Evolutionary conservation across 1,140 invertebrate genomes (phyloP).

Genomic region (Zaprionus kolodkinae): DNA sequence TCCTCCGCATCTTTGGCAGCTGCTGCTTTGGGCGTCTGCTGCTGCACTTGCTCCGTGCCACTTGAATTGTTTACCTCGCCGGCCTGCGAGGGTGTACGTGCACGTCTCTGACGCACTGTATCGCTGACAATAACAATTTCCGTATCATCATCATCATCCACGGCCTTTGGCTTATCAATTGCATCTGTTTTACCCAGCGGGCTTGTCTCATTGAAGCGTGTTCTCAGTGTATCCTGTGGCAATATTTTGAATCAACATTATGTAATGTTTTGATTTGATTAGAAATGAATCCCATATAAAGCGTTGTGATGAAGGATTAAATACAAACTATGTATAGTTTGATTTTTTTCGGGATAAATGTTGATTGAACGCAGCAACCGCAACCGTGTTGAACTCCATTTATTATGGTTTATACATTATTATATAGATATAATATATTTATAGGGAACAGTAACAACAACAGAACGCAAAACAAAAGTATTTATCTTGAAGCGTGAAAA

Average conservation of each 20-base stretch:
- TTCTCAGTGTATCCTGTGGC: conserved; percentile 71
- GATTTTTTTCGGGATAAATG: conserved; percentile 44
- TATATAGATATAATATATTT: background rate
- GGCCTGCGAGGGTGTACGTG: conserved; percentile 71
- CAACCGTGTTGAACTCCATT: conserved; percentile 67
- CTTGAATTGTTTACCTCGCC: conserved; percentile 49
- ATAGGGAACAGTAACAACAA: conserved; percentile 19
- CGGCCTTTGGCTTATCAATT: conserved; percentile 16
- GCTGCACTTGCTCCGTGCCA: conserved; percentile 10
- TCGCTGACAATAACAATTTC: conserved; percentile 84
- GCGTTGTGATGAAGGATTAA: conserved; percentile 48
- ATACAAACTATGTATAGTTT: conserved; percentile 19
- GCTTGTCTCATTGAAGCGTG: conserved; percentile 64
- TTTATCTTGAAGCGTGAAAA: conserved; percentile 75
- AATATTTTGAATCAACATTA: conserved; percentile 24
- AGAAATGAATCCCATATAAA: conserved; percentile 42
- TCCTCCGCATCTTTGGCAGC: conserved; percentile 18
- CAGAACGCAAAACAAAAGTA: conserved; percentile 35
- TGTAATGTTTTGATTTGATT: conserved; percentile 33
- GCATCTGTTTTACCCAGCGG: conserved; percentile 41
- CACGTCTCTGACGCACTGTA: conserved; percentile 81
- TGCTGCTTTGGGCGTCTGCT: conserved; percentile 30
- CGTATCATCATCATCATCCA: conserved; percentile 59
- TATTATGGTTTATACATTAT: conserved; percentile 2
- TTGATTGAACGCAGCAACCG: conserved; percentile 65